Evolutionary conservation across 2,888 invertebrate species (phyloP), one percentile per base, ranked within the genome.

Genomic region (Aphidius colemani): DNA sequence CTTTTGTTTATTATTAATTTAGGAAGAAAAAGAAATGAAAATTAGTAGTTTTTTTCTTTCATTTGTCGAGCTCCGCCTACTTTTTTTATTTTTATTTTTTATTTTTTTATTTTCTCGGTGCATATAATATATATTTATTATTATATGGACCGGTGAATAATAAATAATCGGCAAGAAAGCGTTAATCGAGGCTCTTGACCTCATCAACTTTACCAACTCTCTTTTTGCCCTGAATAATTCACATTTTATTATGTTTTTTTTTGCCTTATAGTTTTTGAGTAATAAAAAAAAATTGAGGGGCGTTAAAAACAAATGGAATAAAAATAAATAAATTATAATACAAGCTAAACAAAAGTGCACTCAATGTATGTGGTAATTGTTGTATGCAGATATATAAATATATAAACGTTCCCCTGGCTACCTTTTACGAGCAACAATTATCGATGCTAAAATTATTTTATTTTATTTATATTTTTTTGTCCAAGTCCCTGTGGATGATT

Each of bases 361-460:
- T 13, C 6, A 13, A 43, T 40, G 43, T 44, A 53, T 51, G 30
- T 30, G 30, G 5, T 7, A 51, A n/a, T 51, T 13, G 41, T n/a
- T 43, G 53, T 43, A 43, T 43, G 46, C 10, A 45, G 41, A 40
- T 56, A 44, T 44, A 10, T 9, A 44, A 43, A 9, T 7, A 40
- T 55, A 53, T 30, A 55, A 11, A 41, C 7, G 39, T 13, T 57
- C 40, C 46, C 46, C 57, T 57, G 57, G n/a, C 46, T 46, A 57
- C 30, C 9, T 72, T 79, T 80, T 79, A 80, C 78, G 79, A 79
- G 76, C 74, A 71, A 77, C 74, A 74, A 78, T 79, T 78, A 80
- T 80, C 76, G 80, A 78, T 76, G 78, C 76, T 72, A 30, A 74
- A 68, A 63, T 51, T 57, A 45, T 48, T 63, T 57, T 50, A 50